Conservation (phyloP, 1,140 invertebrate species). For the Drosophila sechellia region DNA sequence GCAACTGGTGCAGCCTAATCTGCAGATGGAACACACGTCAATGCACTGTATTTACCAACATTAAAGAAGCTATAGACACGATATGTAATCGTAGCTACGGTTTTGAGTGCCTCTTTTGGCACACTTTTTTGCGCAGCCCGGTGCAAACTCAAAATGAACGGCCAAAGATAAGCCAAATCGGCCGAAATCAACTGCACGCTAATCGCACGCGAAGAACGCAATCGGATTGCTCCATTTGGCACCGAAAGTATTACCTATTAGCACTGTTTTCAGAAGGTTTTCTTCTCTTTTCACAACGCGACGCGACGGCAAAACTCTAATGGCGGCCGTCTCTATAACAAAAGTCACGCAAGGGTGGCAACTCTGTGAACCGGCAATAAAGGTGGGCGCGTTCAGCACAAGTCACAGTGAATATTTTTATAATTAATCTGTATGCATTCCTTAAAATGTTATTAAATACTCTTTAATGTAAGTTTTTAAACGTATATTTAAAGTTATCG, state of each 20-base stretch:
- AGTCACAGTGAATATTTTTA: not conserved
- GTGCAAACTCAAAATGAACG: slow-evolving; percentile 11
- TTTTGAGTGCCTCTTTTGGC: slow-evolving; percentile 14
- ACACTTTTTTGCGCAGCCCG: slow-evolving; percentile 45
- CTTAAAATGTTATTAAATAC: too few species aligned
- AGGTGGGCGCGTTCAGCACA: slow-evolving; percentile 49
- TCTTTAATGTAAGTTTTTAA: too few species aligned
- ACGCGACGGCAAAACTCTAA: slow-evolving; percentile 69
- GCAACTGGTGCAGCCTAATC: slow-evolving; percentile 21
- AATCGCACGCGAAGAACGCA: not conserved
- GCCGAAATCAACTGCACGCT: not conserved
- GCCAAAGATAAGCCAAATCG: not conserved
- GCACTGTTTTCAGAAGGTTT: slow-evolving; percentile 66
- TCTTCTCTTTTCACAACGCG: slow-evolving; percentile 67
- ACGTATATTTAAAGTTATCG: not conserved
- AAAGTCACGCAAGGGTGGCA: slow-evolving; percentile 55
- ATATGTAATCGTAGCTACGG: slow-evolving; percentile 23
- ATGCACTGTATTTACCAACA: slow-evolving; percentile 26
- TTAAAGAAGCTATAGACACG: slow-evolving; percentile 9
- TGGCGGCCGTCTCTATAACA: slow-evolving; percentile 71
- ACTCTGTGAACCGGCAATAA: slow-evolving; percentile 55
- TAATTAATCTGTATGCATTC: too few species aligned
- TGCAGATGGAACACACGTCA: slow-evolving; percentile 21
- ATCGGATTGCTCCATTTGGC: slow-evolving; percentile 16
- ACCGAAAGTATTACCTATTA: slow-evolving; percentile 63